Base-by-base conservation (phyloP, 2,888 invertebrate genomes). In the Pollenia amentaria region DNA sequence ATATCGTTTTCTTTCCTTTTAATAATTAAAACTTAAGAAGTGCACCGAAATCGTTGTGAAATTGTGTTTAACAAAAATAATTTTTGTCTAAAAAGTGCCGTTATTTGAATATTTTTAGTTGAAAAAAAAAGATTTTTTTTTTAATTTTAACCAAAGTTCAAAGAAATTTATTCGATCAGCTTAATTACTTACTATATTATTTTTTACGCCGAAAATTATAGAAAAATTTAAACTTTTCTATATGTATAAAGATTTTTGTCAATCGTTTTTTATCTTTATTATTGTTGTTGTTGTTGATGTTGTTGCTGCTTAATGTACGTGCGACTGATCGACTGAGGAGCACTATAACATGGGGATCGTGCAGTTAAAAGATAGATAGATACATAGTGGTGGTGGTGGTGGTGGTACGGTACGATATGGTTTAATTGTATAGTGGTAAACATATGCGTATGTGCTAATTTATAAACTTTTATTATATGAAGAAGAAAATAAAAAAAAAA, bases 391-490 rank as follows among this genome's bases (percentile, higher is more conserved):
- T 38, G 65, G 77, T 57, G 75, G 64, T 78, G 62, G 79, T 62
- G 55, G 57, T 46, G 51, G n/a, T 48, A 60, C 55, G 60, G 51
- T 48, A 48, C 57, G 16, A 79, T 62, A 65, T 69, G 51, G 16
- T 21, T 57, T 72, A 51, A 7, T 73, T 73, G 46, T 73, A 73
- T 64, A 65, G 70, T 77, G 77, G 73, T 60, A 69, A 75, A 79
- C 67, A 73, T 84, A 78, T 79, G 84, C 84, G 84, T 84, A 84
- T 84, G 84, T 84, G 84, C 84, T 84, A 84, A 84, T 84, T 84
- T 79, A 84, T 84, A 67, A 84, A 84, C 60, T 72, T 79, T 84
- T 78, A 83, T 77, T 83, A 73, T 84, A 46, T 84, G 78, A 72
- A 73, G 62, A 84, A 65, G 16, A 72, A 65, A 78, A 51, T 62